Base-by-base conservation (phyloP, 2,888 invertebrate genomes). In the Trachelus stipa region DNA sequence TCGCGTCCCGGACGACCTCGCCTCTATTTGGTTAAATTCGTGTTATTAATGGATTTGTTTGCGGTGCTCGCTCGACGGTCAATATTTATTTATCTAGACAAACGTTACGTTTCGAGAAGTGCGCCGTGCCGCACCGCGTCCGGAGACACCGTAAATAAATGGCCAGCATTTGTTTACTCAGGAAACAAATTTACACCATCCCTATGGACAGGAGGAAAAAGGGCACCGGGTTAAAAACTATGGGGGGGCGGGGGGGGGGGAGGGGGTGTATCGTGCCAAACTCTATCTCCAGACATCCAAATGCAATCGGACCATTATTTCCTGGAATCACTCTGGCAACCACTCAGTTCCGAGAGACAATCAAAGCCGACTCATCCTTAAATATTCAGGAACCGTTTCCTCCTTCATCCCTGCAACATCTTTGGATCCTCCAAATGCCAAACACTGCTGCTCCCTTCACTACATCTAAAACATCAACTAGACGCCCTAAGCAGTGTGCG, bases 31-130 rank as follows among this genome's bases (percentile, higher is more conserved):
- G 87, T 85, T 87, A 85, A 85, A 85, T 87, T 89, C 85, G 84
- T 86, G 87, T 89, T 90, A 90, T 89, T 89, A 89, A 90, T 89
- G 89, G 88, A 87, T 88, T 89, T 87, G 90, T 90, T 90, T 88
- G 87, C 87, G 87, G 84, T 87, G 85, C 85, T 84, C 80, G 85
- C 79, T 83, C 86, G 82, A 86, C 84, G 82, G 88, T 88, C 87
- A 89, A 90, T 89, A 89, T 90, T 90, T 90, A 89, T 89, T 88
- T 87, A 88, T 86, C 84, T 83, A 81, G 81, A 77, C 79, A 83
- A 83, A 83, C 83, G 82, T 85, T 82, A 56, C 81, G 81, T 84
- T 80, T 80, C 81, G 85, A 83, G 85, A 69, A 30, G 75, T 31
- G 76, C 34, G 76, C 37, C 73, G 75, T 76, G 75, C 40, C 73